Evolutionary conservation across 2,797 vertebrate genomes (phyloP).

Genomic region (Pseudochromis fuscus): DNA sequence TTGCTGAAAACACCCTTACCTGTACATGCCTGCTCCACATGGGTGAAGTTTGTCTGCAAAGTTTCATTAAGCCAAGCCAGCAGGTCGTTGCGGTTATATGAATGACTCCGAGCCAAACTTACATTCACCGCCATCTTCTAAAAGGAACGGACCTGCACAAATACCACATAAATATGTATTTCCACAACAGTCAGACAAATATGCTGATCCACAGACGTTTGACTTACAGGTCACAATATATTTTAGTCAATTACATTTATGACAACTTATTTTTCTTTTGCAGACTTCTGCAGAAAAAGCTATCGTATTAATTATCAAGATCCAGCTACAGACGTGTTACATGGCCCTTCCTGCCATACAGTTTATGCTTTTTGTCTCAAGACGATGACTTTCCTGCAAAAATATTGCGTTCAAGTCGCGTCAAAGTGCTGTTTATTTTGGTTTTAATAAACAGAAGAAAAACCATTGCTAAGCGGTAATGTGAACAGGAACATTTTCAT

Average conservation of each 20-base stretch:
- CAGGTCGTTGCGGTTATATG: conserved; percentile 47
- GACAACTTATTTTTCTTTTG: background rate
- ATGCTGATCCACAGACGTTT: too few relatives aligned
- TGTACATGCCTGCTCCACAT: conserved; percentile 71
- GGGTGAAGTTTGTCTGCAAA: conserved; percentile 65
- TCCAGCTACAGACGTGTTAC: too few relatives aligned
- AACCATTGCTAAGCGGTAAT: background rate
- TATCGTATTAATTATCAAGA: too few relatives aligned
- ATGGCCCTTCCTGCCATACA: too few relatives aligned
- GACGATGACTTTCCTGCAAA: background rate
- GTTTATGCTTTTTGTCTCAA: background rate
- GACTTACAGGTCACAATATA: too few relatives aligned
- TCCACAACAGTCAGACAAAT: background rate
- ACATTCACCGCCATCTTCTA: conserved; percentile 62
- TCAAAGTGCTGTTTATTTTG: background rate
- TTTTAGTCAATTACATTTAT: too few relatives aligned
- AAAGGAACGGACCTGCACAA: conserved; percentile 14
- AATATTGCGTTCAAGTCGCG: conserved; percentile 18
- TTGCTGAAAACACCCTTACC: conserved; percentile 49
- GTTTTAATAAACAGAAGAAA: background rate
- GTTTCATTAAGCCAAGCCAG: conserved; percentile 76
- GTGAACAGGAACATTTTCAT: too few relatives aligned
- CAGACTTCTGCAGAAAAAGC: background rate
- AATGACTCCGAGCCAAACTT: background rate
- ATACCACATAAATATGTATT: conserved; percentile 1